phyloP scores from a whole-genome alignment of 2,797 vertebrate genomes.

The Cygnus olor region DNA sequence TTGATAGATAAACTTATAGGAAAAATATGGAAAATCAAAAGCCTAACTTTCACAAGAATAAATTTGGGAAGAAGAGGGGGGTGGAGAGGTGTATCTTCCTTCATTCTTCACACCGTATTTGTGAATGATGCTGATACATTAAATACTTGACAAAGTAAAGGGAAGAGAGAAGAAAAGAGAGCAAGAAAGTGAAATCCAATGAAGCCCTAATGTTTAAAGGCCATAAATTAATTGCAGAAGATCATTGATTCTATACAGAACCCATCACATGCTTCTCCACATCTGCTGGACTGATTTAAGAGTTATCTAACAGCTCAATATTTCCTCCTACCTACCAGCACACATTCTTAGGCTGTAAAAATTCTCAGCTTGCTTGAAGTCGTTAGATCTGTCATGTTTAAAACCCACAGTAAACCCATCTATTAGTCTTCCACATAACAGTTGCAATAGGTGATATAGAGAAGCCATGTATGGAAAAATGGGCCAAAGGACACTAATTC shows the following conservation, averaged over 20 bases:
- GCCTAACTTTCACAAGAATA: not conserved
- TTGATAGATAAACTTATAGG: not conserved
- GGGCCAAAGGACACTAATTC: not conserved
- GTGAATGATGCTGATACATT: not conserved
- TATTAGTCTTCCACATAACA: not conserved
- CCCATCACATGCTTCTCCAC: not conserved
- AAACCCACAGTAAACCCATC: not conserved
- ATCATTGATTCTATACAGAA: not conserved
- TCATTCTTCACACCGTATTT: not conserved
- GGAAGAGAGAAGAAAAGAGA: not conserved
- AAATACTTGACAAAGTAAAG: not conserved
- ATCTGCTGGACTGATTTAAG: not conserved
- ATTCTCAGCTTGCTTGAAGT: not conserved
- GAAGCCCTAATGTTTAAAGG: not conserved
- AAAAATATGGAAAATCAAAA: not conserved
- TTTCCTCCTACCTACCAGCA: not conserved
- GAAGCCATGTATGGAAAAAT: not conserved
- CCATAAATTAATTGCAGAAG: not conserved
- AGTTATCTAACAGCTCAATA: not conserved
- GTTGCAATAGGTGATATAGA: not conserved
- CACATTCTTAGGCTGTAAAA: not conserved
- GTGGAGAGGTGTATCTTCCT: not conserved
- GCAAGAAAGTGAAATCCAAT: not conserved
- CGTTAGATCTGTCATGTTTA: not conserved
- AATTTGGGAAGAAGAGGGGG: accelerated